Percentiles rank a stretch among this genome's conserved stretches.
phyloP scores from a whole-genome alignment of 1,140 invertebrate species.

The Odontomachus brunneus region DNA sequence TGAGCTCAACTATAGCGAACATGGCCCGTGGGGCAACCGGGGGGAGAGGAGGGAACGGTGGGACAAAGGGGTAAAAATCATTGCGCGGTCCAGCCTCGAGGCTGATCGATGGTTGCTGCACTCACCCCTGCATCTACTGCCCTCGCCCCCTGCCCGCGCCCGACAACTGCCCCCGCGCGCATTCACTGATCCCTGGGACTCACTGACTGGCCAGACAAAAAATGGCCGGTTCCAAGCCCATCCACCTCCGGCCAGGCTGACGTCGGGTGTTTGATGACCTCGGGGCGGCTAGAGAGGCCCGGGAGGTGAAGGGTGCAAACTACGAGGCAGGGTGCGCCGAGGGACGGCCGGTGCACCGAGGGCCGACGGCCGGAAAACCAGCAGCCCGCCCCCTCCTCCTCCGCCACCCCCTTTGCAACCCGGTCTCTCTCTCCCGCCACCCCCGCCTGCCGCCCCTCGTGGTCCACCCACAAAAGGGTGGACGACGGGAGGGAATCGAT shows the following conservation, averaged over 20 bases:
- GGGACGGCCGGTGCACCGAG: slow-evolving; percentile 70
- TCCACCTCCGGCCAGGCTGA: slow-evolving; percentile 82
- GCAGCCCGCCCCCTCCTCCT: slow-evolving; percentile 64
- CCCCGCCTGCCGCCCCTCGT: slow-evolving; percentile 54
- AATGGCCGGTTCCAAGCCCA: slow-evolving; percentile 84
- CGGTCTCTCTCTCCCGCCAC: slow-evolving; percentile 19
- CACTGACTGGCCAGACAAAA: slow-evolving; percentile 86
- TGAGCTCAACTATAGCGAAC: slow-evolving; percentile 70
- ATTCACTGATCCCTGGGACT: slow-evolving; percentile 85
- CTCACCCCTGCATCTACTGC: slow-evolving; percentile 77
- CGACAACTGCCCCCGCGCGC: slow-evolving; percentile 66
- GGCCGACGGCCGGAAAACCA: slow-evolving; percentile 75
- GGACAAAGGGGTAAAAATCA: slow-evolving; percentile 86
- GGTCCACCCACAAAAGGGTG: slow-evolving; percentile 73
- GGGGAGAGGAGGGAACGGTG: slow-evolving; percentile 76
- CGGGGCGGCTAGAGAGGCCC: slow-evolving; percentile 80
- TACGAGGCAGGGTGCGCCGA: slow-evolving; percentile 69
- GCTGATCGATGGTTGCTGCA: slow-evolving; percentile 85
- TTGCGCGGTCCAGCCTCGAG: slow-evolving; percentile 86
- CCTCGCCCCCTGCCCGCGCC: slow-evolving; percentile 74
- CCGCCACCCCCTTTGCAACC: slow-evolving; percentile 50
- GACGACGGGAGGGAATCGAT: slow-evolving; percentile 77
- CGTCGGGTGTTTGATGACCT: slow-evolving; percentile 85
- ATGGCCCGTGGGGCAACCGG: slow-evolving; percentile 80
- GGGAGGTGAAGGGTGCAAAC: slow-evolving; percentile 70